phyloP scores from a whole-genome alignment of 2,797 vertebrate species.

The Aselliscus stoliczkanus region DNA sequence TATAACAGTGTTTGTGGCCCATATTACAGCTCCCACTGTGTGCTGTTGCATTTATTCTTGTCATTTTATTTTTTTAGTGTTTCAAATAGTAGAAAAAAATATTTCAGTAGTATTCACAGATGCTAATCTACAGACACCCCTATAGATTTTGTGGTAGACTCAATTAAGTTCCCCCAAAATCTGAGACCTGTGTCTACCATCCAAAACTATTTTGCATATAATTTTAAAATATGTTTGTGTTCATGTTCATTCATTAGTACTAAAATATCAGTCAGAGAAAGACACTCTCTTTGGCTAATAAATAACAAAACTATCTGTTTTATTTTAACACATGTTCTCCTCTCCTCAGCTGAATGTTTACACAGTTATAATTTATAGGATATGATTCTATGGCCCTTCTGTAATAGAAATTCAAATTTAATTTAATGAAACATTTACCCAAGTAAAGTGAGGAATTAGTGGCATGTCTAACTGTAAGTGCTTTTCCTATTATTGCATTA shows the following conservation, averaged over 20 bases:
- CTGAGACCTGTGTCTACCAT: not conserved
- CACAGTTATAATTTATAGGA: not conserved
- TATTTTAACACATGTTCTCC: not conserved
- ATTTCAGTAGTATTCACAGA: not conserved
- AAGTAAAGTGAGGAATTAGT: not conserved
- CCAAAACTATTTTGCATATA: not conserved
- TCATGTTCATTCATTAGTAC: not conserved
- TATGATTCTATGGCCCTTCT: not conserved
- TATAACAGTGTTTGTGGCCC: not conserved
- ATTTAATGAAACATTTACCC: not conserved
- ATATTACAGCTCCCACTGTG: not conserved
- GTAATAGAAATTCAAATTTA: conserved; percentile 7
- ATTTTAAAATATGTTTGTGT: not conserved
- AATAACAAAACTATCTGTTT: not conserved
- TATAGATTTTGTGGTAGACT: not conserved
- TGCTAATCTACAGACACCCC: not conserved
- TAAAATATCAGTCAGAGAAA: not conserved
- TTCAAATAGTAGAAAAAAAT: not conserved
- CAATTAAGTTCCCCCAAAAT: not conserved
- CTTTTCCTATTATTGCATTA: not conserved
- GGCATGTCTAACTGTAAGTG: not conserved
- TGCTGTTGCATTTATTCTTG: not conserved
- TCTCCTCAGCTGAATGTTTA: not conserved
- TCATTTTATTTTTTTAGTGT: not conserved
- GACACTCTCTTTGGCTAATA: not conserved